Percentiles rank a stretch among this genome's conserved stretches.
Evolutionary conservation across 1,140 invertebrate species (phyloP).

Genomic region (Globodera ellingtonae): DNA sequence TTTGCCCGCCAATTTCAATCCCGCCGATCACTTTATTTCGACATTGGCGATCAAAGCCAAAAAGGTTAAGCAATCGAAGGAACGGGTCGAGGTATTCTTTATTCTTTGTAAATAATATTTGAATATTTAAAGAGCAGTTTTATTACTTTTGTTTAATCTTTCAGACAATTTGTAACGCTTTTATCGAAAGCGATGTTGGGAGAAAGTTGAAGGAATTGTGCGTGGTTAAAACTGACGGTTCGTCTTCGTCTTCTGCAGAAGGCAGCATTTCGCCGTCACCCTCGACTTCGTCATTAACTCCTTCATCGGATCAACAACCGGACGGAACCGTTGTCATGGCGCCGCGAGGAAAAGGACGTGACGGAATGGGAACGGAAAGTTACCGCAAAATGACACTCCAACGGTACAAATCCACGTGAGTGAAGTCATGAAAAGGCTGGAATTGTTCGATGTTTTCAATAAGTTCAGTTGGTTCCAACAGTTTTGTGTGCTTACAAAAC

Average conservation of each 20-base stretch:
- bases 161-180: conserved; percentile 68
- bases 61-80: conserved; percentile 72
- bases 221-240: not conserved
- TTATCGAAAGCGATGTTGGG: conserved; percentile 43
- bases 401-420: conserved; percentile 27
- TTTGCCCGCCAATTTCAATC: conserved; percentile 81
- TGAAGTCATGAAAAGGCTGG: not conserved
- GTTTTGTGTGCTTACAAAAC: conserved; percentile 84
- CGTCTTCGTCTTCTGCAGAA: conserved; percentile 2
- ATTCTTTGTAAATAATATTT: not conserved
- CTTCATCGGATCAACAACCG: conserved; percentile 11
- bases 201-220: conserved; percentile 11
- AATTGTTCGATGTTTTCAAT: not conserved
- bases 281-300: not conserved
- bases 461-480: conserved; percentile 77
- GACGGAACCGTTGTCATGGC: not conserved
- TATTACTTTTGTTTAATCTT: conserved; percentile 61
- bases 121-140: not conserved
- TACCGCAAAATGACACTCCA: conserved; percentile 9
- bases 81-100: conserved; percentile 56
- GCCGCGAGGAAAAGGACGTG: conserved; percentile 3
- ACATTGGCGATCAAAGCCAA: conserved; percentile 83
- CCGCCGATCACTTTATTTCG: conserved; percentile 91
- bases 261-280: not conserved
- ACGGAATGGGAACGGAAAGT: not conserved